A percentile compares a stretch with the other conserved stretches of the same genome.
phyloP scores from a whole-genome alignment of 1,140 invertebrate genomes.

The Drusus annulatus region DNA sequence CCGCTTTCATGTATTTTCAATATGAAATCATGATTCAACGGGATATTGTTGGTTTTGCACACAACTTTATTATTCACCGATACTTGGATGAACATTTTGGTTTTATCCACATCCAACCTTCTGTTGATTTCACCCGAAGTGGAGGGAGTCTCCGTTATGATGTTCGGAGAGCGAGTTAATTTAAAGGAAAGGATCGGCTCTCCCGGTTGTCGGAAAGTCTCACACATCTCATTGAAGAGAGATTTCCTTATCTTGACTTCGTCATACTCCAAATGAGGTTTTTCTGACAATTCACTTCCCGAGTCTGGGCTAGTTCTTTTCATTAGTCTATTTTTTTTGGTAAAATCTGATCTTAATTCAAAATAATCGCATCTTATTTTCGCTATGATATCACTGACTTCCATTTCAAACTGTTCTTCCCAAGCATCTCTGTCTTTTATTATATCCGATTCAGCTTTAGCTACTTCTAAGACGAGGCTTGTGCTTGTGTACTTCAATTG shows the following conservation, averaged over 20 bases:
- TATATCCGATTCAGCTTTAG: slow-evolving; percentile 44
- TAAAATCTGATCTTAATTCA: slow-evolving; percentile 47
- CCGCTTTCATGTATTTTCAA: slow-evolving; percentile 47
- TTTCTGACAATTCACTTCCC: slow-evolving; percentile 24
- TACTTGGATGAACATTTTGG: slow-evolving; percentile 52
- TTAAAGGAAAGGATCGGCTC: slow-evolving; percentile 51
- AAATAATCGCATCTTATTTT: slow-evolving; percentile 55
- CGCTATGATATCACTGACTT: slow-evolving; percentile 48
- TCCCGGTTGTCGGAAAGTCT: slow-evolving; percentile 46
- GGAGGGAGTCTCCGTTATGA: slow-evolving; percentile 35
- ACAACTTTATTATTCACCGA: slow-evolving; percentile 50
- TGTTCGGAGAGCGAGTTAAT: slow-evolving; percentile 23
- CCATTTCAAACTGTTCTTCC: slow-evolving; percentile 49
- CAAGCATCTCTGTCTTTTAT: slow-evolving; percentile 47
- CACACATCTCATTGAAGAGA: slow-evolving; percentile 43
- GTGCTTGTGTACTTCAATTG: slow-evolving; percentile 42
- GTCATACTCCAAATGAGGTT: slow-evolving; percentile 51
- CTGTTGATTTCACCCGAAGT: slow-evolving; percentile 34
- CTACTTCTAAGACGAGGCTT: slow-evolving; percentile 45
- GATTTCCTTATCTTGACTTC: slow-evolving; percentile 49
- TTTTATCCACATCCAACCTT: slow-evolving; percentile 49
- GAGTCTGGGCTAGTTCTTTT: slow-evolving; percentile 22
- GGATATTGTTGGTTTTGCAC: slow-evolving; percentile 45
- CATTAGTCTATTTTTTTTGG: slow-evolving; percentile 34
- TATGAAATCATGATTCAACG: slow-evolving; percentile 46